Conservation (phyloP, 1,140 invertebrate species). For the Globodera rostochiensis region DNA sequence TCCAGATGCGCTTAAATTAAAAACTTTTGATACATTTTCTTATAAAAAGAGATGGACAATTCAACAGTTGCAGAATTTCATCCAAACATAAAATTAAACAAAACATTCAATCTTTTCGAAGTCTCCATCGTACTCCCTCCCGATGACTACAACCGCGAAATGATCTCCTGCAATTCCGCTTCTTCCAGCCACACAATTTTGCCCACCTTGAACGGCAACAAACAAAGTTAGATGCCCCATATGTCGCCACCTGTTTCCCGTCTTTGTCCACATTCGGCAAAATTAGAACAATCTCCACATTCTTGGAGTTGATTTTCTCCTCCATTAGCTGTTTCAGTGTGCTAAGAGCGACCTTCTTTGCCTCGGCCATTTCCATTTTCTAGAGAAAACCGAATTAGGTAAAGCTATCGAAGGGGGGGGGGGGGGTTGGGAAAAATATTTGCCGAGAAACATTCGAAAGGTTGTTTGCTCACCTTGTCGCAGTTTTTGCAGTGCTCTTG, state of each 20-base stretch:
- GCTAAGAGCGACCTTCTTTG: constrained; percentile 84
- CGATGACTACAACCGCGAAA: not conserved
- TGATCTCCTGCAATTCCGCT: not conserved
- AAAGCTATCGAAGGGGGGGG: not conserved
- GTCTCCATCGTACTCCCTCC: not conserved
- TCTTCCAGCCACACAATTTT: not conserved
- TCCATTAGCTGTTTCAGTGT: constrained; percentile 99
- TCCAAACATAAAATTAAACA: too few relatives aligned
- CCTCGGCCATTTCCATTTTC: constrained; percentile 94
- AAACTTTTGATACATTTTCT: too few relatives aligned
- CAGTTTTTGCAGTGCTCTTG: constrained; percentile 83
- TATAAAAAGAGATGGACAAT: too few relatives aligned
- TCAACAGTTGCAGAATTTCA: too few relatives aligned
- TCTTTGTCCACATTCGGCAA: constrained; percentile 53
- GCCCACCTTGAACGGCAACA: not conserved
- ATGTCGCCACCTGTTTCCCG: constrained; percentile 29
- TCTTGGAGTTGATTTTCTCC: constrained; percentile 93
- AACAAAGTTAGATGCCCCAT: not conserved
- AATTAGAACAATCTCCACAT: constrained; percentile 82
- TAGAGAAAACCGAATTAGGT: constrained; percentile 69
- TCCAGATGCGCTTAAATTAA: too few relatives aligned
- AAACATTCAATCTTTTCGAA: too few relatives aligned
- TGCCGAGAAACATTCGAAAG: constrained; percentile 16
- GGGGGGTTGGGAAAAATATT: not conserved
- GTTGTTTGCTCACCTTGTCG: constrained; percentile 73